Conservation (phyloP, 2,888 invertebrate species). For the Watsonalla cultraria region DNA sequence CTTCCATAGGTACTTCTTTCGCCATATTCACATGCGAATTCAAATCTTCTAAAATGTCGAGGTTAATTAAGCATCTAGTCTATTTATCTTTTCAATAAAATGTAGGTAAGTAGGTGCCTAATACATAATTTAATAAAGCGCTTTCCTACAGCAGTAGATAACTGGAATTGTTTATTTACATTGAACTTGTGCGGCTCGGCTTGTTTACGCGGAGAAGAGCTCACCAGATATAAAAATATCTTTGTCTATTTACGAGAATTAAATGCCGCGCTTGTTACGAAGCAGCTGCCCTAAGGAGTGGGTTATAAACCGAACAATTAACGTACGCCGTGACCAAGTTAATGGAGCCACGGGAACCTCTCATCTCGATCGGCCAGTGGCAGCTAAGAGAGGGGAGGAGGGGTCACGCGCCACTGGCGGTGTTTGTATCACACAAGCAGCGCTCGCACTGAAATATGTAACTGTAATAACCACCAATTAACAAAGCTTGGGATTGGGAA, state of each 20-base stretch:
- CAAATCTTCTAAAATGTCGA: too few relatives aligned
- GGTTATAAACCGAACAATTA: slow-evolving; percentile 75
- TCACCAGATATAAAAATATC: slow-evolving; percentile 74
- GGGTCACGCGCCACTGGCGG: slow-evolving; percentile 42
- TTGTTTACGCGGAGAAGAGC: slow-evolving; percentile 65
- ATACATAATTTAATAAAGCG: slow-evolving; percentile 15
- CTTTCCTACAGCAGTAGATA: slow-evolving; percentile 36
- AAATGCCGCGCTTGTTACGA: slow-evolving; percentile 70
- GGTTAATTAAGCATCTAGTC: too few relatives aligned
- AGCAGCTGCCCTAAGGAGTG: slow-evolving; percentile 72
- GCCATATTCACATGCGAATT: too few relatives aligned
- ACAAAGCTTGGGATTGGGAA: slow-evolving; percentile 63
- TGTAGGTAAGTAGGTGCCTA: neutral
- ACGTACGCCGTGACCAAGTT: slow-evolving; percentile 46
- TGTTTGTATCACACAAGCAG: slow-evolving; percentile 49
- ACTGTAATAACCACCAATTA: slow-evolving; percentile 73
- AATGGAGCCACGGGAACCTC: slow-evolving; percentile 35
- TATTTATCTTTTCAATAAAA: slow-evolving; percentile 5
- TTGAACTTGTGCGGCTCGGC: slow-evolving; percentile 57
- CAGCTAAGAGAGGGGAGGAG: slow-evolving; percentile 23
- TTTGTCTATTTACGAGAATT: slow-evolving; percentile 75
- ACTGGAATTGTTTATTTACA: slow-evolving; percentile 61
- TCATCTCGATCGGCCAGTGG: slow-evolving; percentile 18
- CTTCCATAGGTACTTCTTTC: neutral
- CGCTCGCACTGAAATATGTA: slow-evolving; percentile 62